Base-by-base conservation (phyloP, 1,140 invertebrate species). In the Muscidifurax raptorellus region DNA sequence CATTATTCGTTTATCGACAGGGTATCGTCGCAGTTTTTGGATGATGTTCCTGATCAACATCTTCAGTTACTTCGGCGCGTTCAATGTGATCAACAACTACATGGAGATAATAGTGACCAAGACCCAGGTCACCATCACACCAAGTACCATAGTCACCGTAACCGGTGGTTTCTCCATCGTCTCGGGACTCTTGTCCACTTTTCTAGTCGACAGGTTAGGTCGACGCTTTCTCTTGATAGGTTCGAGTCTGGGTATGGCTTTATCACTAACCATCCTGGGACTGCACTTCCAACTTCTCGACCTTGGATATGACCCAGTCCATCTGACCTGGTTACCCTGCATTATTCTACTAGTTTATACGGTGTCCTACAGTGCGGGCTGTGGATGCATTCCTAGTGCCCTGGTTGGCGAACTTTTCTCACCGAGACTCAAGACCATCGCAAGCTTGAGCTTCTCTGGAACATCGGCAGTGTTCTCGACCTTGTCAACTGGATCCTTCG, bases 391-490 rank as follows among this genome's bases (percentile, higher is more conserved):
- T n/a, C 91, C 92, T 0, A 90, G 86, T n/a, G 90, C 91, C 2
- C 85, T 94, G 2, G 75, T 92, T 2, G 87, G 92, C 7, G 93
- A 94, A 86, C 87, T 93, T 28, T 93, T 93, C 83, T 89, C 91
- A 0, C 90, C 91, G 15, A 90, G 85, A 72, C 79, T 93, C 7
- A 93, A 93, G 66, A 90, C 90, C n/a, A 59, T 91, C 0, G 89
- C 95, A 0, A 94, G 94, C 0, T 89, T 95, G 13, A 86, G 89
- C 4, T 93, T 94, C 30, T 90, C 94, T 1, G 89, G 92, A 3
- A 86, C 92, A n/a, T 95, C 92, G 10, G 87, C 93, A 25, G 82
- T 93, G 0, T 90, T 94, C 44, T 94, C 94, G 0, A 96, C 96
- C 89, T 75, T 94, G 2, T 93, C 95, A 5, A 94, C 95, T 0